Evolutionary conservation across 2,113 vertebrate species (phyloP).

Genomic region (Alethe castanea): DNA sequence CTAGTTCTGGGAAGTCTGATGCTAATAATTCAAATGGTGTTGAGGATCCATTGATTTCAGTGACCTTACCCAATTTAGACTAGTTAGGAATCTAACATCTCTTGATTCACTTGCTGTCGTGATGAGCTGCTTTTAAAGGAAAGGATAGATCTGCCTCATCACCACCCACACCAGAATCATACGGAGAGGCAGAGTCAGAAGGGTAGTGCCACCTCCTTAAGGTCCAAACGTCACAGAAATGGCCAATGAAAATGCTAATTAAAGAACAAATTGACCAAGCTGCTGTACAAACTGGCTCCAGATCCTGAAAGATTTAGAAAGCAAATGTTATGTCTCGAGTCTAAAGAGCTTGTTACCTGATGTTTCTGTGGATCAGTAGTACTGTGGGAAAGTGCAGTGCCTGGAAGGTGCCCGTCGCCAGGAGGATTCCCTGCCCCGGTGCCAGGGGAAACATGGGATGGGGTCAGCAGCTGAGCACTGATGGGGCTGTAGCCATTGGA

Average conservation of each 20-base stretch:
- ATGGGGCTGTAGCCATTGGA: background rate
- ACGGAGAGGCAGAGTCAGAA: background rate
- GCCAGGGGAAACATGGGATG: background rate
- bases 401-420: background rate
- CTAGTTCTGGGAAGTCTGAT: background rate
- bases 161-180: background rate
- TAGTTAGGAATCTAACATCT: background rate
- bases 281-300: background rate
- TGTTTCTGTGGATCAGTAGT: conserved; percentile 40
- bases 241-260: background rate
- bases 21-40: background rate
- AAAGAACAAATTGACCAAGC: background rate
- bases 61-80: background rate
- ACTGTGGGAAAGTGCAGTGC: background rate
- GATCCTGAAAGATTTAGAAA: background rate
- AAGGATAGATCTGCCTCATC: background rate
- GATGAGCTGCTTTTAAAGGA: background rate
- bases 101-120: background rate
- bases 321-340: background rate
- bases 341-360: conserved; percentile 67
- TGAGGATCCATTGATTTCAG: background rate
- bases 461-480: conserved; percentile 45
- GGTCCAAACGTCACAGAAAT: background rate
- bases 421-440: background rate
- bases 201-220: background rate